These are phyloP conservation scores for Acrobeloides nanus DNA, from an alignment of 2,888 invertebrate species.

Conservation along the genomic window DNA sequence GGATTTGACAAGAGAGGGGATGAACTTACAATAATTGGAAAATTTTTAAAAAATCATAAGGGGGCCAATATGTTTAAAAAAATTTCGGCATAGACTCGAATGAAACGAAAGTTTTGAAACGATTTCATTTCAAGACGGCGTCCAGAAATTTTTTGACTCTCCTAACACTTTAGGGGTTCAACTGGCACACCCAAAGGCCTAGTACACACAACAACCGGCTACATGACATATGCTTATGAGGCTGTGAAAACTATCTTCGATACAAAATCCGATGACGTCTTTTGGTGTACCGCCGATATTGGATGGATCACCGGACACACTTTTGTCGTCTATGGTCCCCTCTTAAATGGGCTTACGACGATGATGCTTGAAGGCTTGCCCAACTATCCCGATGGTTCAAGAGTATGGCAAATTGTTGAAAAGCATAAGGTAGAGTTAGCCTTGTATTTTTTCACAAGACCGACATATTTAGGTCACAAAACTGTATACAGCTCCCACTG, in stretches of 20 bases:
- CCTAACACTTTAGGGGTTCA: slow-evolving; percentile 64
- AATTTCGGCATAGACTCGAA: too few species aligned
- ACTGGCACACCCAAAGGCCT: slow-evolving; percentile 98
- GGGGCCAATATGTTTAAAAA: too few species aligned
- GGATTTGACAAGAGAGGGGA: too few species aligned
- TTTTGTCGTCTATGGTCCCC: slow-evolving; percentile 77
- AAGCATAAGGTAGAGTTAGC: slow-evolving; percentile 67
- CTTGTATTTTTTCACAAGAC: too few species aligned
- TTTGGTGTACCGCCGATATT: slow-evolving; percentile 87
- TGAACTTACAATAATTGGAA: too few species aligned
- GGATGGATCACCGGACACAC: slow-evolving; percentile 57
- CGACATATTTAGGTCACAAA: slow-evolving; percentile 67
- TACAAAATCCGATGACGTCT: slow-evolving; percentile 57
- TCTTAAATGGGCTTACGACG: slow-evolving; percentile 84
- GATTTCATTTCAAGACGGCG: too few species aligned
- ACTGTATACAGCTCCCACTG: slow-evolving; percentile 97
- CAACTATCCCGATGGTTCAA: slow-evolving; percentile 80
- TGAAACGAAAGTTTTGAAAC: too few species aligned
- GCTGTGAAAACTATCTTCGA: slow-evolving; percentile 79
- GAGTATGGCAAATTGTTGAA: slow-evolving; percentile 84
- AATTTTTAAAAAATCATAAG: too few species aligned
- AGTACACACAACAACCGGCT: slow-evolving; percentile 84
- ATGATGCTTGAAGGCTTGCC: slow-evolving; percentile 87
- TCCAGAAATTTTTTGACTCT: slow-evolving; percentile 1
- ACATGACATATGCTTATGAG: slow-evolving; percentile 83